Base-by-base conservation (phyloP, 1,140 invertebrate species). In the Drosophila lacteicornis region DNA sequence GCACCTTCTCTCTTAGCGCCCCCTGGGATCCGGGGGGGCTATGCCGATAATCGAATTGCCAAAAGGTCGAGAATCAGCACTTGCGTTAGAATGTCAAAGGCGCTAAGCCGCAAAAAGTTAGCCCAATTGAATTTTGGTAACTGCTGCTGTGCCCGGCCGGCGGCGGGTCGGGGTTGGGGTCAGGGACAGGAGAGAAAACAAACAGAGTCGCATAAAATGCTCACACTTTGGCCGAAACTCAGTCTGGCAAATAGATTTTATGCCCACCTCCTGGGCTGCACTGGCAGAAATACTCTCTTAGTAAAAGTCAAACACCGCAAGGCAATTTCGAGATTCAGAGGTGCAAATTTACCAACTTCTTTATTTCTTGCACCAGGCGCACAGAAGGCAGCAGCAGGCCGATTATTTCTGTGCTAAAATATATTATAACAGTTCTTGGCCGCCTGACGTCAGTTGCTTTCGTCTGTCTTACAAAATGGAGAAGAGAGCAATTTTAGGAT, bases 21-120 rank as follows among this genome's bases (percentile, higher is more conserved):
- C 8, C 11, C 7, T 22, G 43, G 45, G 3, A 15, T 17, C n/a
- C 30, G 12, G 15, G 36, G 36, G 11, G 9, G 5, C 30, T 33
- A 0, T 33, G 6, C 30, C 49, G 38, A 33, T 73, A 66, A 62
- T 61, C 61, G 53, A 75, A 67, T 76, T 76, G 49, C 47, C 43
- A 67, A 77, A 77, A 60, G 74, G 55, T 36, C 74, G 38, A 59
- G 43, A 66, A 47, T 66, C 27, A 43, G 42, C 75, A 86, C 71
- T 85, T 82, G 58, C 69, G 75, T 68, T 25, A 50, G 51, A 68
- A 79, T 79, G 79, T 68, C 75, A 68, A 71, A 63, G 49, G 56
- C 65, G 46, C 50, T 45, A 47, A 73, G 60, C 79, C 75, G 66
- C 82, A 87, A 62, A 86, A 80, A 82, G 79, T 77, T 82, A 46